phyloP scores from a whole-genome alignment of 2,797 vertebrate genomes.

The Octomys mimax region DNA sequence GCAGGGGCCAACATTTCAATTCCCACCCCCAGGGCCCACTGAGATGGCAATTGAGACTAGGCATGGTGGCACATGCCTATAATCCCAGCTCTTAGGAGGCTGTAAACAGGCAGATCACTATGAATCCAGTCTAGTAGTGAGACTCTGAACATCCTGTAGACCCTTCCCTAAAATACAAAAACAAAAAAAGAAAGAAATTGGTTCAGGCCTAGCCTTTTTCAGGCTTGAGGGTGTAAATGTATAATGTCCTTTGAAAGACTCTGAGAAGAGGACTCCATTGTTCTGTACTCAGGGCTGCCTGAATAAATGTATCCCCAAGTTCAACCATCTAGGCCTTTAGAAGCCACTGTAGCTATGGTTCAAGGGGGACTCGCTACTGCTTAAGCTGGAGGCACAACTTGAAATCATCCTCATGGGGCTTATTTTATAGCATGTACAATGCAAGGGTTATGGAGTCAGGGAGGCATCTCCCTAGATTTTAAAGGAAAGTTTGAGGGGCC shows the following conservation, averaged over 20 bases:
- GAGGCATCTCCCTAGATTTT: not conserved
- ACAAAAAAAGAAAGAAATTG: not conserved
- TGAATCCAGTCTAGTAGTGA: too few species aligned
- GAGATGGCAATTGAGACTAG: too few species aligned
- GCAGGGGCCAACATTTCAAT: too few species aligned
- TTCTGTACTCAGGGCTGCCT: not conserved
- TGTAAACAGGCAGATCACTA: too few species aligned
- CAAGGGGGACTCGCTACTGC: not conserved
- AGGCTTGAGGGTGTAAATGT: not conserved
- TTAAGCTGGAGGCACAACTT: not conserved
- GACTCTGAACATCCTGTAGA: too few species aligned
- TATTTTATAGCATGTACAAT: not conserved
- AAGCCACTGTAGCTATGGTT: not conserved
- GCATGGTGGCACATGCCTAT: too few species aligned
- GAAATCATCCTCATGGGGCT: not conserved
- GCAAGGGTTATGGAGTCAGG: not conserved
- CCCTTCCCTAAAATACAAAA: too few species aligned
- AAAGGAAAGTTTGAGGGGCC: not conserved
- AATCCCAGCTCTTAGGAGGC: too few species aligned
- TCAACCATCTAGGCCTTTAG: not conserved
- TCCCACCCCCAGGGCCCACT: too few species aligned
- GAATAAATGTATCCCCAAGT: not conserved
- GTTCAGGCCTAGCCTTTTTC: not conserved
- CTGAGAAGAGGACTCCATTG: not conserved
- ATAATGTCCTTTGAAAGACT: not conserved